Conservation (phyloP, 2,797 vertebrate genomes). For the Moxostoma hubbsi region DNA sequence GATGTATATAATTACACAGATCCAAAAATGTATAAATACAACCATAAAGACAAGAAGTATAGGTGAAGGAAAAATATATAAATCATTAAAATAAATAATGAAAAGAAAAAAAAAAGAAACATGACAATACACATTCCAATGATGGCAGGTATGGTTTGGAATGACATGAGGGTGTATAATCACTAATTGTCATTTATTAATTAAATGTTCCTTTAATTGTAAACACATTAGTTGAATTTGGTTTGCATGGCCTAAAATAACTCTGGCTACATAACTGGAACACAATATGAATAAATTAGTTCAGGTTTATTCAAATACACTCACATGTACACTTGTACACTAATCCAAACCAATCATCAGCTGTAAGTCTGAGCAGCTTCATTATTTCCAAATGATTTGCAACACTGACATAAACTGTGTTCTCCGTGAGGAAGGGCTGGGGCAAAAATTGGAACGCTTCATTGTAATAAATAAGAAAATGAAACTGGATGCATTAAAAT, state of each 20-base stretch:
- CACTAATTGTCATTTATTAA: too few relatives aligned
- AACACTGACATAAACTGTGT: conserved; percentile 50
- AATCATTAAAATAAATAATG: too few relatives aligned
- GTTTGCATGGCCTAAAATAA: background rate
- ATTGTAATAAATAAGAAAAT: conserved; percentile 51
- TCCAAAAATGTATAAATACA: too few relatives aligned
- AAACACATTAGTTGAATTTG: conserved; percentile 11
- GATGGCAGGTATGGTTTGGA: too few relatives aligned
- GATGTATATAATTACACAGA: too few relatives aligned
- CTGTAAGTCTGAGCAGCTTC: conserved; percentile 58
- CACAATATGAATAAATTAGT: conserved; percentile 49
- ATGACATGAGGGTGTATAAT: too few relatives aligned
- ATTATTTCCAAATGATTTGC: conserved; percentile 62
- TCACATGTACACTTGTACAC: conserved; percentile 17
- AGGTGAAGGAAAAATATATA: too few relatives aligned
- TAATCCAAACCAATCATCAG: conserved; percentile 55
- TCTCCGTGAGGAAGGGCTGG: conserved; percentile 23
- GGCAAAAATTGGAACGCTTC: conserved; percentile 47
- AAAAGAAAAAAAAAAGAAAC: too few relatives aligned
- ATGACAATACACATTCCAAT: too few relatives aligned
- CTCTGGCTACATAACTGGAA: background rate
- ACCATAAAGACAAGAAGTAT: too few relatives aligned
- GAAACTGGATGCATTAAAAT: conserved; percentile 51
- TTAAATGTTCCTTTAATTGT: background rate
- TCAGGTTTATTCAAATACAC: conserved; percentile 52